Evolutionary conservation across 2,797 vertebrate species (phyloP).

Genomic region (Ciconia nigra): DNA sequence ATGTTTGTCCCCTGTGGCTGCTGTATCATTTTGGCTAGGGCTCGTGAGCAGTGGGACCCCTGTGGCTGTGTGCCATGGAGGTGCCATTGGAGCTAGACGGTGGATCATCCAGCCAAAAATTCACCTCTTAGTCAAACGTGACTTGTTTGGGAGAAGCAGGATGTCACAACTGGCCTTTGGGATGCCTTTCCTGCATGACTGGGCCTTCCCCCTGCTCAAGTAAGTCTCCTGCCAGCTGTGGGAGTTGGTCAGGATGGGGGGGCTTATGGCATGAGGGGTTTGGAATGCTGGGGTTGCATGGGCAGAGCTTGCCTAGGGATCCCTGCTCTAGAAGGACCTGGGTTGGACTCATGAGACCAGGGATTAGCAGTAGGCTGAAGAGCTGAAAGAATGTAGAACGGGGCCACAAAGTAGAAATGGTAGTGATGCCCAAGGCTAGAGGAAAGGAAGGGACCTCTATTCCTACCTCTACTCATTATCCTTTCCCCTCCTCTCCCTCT

Average conservation of each 20-base stretch:
- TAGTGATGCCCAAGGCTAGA: not conserved
- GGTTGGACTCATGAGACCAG: rapidly evolving
- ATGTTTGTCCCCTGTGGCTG: not conserved
- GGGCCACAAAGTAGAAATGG: not conserved
- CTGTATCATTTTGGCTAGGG: not conserved
- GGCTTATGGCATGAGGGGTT: not conserved
- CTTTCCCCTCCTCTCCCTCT: not conserved
- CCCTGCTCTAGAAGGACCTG: not conserved
- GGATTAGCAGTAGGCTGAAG: not conserved
- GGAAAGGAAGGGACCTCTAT: not conserved
- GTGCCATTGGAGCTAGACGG: not conserved
- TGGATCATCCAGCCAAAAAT: not conserved
- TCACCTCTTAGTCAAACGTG: rapidly evolving
- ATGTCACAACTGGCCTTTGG: not conserved
- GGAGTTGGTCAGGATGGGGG: not conserved
- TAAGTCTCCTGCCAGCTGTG: not conserved
- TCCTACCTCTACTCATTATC: not conserved
- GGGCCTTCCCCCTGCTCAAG: not conserved
- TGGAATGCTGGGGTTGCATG: not conserved
- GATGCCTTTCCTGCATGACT: not conserved
- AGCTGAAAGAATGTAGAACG: not conserved
- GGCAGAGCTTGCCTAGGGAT: not conserved
- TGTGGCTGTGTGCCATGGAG: not conserved
- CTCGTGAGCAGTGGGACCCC: not conserved
- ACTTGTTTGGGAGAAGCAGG: not conserved